Evolutionary conservation across 2,797 vertebrate genomes (phyloP), one percentile per base, ranked within the genome.

Genomic region (Poecilia wingei): DNA sequence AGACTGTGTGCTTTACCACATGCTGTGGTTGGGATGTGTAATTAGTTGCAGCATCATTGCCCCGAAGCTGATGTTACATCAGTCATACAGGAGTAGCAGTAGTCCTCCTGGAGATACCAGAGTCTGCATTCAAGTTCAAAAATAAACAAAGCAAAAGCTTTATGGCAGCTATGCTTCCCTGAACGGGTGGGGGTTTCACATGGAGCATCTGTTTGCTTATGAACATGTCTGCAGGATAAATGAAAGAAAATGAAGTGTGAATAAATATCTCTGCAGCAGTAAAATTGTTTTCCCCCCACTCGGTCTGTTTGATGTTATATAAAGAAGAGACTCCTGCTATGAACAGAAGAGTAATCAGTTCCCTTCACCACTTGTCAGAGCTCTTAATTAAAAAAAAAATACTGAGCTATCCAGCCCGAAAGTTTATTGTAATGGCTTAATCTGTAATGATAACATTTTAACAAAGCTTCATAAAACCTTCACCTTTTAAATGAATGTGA

Each of bases 31-130:
- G 31, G 31, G 47, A 73, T 36, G 43, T 73, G 72, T 73, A 73
- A 73, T 73, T 73, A 53, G 72, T 51, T 73, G 14, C 31, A 53
- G 72, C 72, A 73, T 73, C 72, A 14, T 73, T 51, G 72, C 47
- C 47, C 72, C 39, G 72, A 36, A 53, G 72, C 31, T 51, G 72
- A 36, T 39, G 46, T 36, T 51, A 39, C 71, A 72, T 36, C 71
- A 72, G 43, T 72, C 70, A 33, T 31, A 18, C 43, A 47, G 70
- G 45, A 33, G 14, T 47, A n/a, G 70, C 45, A 47, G 25, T 16
- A 0, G n/a, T 72, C 45, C 70, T 46, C 70, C 70, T 72, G 70
- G n/a, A 28, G 43, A 72, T 31, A 33, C 72, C 45, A 45, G 25
- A 71, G n/a, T 36, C 47, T 53, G 46, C 31, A 51, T 51, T 53